Conservation (phyloP, 2,113 vertebrate species). For the Pholis gunnellus region DNA sequence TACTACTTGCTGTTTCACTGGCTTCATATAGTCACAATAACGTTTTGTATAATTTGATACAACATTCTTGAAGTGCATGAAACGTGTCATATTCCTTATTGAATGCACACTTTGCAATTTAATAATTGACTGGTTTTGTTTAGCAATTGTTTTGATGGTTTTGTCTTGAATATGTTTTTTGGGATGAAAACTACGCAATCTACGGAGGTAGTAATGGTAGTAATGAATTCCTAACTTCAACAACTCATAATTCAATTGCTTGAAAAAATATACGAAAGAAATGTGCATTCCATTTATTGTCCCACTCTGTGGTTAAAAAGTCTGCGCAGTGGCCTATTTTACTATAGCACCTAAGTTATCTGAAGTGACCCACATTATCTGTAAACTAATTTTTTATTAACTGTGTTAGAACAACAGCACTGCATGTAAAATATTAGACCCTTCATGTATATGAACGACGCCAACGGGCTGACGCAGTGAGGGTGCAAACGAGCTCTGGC, state of each 20-base stretch:
- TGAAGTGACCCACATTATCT: not conserved
- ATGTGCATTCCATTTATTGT: not conserved
- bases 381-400: not conserved
- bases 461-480: not conserved
- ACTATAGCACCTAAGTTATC: not conserved
- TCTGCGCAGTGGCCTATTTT: conserved; percentile 11
- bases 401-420: not conserved
- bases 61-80: not conserved
- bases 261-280: not conserved
- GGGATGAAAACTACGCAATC: not conserved
- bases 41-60: not conserved
- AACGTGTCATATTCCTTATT: not conserved
- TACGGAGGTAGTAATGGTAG: not conserved
- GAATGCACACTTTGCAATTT: not conserved
- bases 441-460: not conserved
- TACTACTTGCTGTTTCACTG: not conserved
- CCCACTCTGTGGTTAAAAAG: not conserved
- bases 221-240: not conserved
- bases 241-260: not conserved
- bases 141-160: not conserved
- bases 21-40: not conserved
- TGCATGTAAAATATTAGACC: not conserved
- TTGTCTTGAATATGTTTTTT: not conserved
- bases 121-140: not conserved
- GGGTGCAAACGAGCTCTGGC: not conserved